These are phyloP conservation scores for Clupea harengus DNA, from an alignment of 2,113 vertebrate genomes.

Conservation along the genomic window DNA sequence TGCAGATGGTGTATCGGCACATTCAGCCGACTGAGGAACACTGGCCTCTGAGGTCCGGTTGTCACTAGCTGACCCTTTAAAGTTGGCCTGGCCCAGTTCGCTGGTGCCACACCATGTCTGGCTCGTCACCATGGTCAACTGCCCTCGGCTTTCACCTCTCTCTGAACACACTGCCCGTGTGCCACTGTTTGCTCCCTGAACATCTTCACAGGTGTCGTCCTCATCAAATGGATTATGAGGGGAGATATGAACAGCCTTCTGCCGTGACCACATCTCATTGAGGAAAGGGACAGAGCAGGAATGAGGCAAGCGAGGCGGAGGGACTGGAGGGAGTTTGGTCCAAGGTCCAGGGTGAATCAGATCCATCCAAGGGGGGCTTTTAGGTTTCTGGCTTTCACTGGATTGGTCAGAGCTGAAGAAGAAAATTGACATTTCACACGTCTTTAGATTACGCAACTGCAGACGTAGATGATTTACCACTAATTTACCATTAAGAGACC, in stretches of 20 bases:
- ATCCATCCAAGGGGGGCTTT: conserved; percentile 84
- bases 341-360: conserved; percentile 82
- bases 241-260: conserved; percentile 21
- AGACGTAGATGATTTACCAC: not conserved
- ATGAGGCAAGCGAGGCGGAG: conserved; percentile 41
- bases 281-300: conserved; percentile 37
- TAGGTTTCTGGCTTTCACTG: conserved; percentile 51
- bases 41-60: not conserved
- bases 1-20: not conserved
- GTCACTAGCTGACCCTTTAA: not conserved
- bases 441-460: not conserved
- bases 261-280: conserved; percentile 29
- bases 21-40: not conserved
- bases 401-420: not conserved
- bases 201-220: conserved; percentile 56
- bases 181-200: not conserved
- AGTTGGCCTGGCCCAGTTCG: not conserved
- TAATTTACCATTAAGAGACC: not conserved
- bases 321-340: conserved; percentile 80
- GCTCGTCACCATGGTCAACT: conserved; percentile 58
- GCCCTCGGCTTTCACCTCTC: conserved; percentile 62
- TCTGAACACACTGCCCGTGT: not conserved
- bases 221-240: conserved; percentile 83
- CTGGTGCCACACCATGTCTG: not conserved
- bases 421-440: not conserved